Conservation (phyloP, 2,888 invertebrate species). For the Catocala sponsa region DNA sequence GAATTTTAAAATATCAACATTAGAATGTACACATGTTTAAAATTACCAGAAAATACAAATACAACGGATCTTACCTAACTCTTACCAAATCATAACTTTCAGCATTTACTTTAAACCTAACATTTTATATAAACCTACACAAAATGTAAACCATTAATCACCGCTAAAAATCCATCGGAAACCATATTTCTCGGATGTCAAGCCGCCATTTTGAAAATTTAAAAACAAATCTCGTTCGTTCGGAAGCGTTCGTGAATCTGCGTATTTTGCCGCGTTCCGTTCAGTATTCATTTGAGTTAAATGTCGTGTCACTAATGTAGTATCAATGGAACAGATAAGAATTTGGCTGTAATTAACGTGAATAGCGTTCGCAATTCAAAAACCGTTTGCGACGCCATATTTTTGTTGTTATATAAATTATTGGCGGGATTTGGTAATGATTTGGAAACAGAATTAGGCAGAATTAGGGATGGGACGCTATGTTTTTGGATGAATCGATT, state of each 20-base stretch:
- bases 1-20: no score
- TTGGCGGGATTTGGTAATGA: conserved; percentile 29
- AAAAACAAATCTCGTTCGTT: conserved; percentile 46
- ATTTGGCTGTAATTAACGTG: conserved; percentile 62
- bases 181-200: conserved; percentile 45
- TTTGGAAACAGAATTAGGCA: conserved; percentile 23
- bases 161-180: conserved; percentile 34
- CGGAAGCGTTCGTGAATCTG: conserved; percentile 47
- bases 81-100: no score
- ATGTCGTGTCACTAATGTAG: conserved; percentile 65
- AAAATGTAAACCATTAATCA: conserved; percentile 19
- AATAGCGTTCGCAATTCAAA: conserved; percentile 49
- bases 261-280: conserved; percentile 49
- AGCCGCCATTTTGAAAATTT: conserved; percentile 45
- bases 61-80: no score
- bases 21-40: no score
- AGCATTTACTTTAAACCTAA: conserved; percentile 3
- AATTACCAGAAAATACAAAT: no score
- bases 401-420: conserved; percentile 53
- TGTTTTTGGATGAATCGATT: not conserved
- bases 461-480: conserved; percentile 14
- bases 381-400: conserved; percentile 50
- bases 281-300: conserved; percentile 59
- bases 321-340: conserved; percentile 68
- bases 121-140: not conserved